Evolutionary conservation across 2,888 invertebrate species (phyloP).

Genomic region (Hesperia comma): DNA sequence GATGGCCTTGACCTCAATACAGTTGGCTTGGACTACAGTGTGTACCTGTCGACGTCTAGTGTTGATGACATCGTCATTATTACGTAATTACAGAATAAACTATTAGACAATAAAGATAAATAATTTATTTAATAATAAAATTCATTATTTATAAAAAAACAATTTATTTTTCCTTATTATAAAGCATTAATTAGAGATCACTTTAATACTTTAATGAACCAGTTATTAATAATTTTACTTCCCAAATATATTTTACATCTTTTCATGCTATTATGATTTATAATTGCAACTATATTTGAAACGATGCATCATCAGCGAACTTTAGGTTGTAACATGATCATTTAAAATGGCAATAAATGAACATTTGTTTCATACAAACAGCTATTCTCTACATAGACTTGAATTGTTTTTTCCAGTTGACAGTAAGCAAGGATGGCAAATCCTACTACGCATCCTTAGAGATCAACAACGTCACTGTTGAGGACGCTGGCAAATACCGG

Average conservation of each 20-base stretch:
- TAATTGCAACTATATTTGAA: too few relatives aligned
- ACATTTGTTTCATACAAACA: neutral
- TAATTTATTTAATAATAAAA: too few relatives aligned
- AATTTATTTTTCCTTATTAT: too few relatives aligned
- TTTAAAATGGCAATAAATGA: too few relatives aligned
- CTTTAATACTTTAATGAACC: too few relatives aligned
- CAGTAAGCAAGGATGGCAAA: slow-evolving; percentile 95
- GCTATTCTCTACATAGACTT: neutral
- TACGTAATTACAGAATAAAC: slow-evolving; percentile 32
- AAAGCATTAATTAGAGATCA: too few relatives aligned
- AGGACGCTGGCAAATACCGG: slow-evolving; percentile 98
- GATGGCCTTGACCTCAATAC: slow-evolving; percentile 78
- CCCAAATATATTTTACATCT: too few relatives aligned
- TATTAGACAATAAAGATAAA: neutral
- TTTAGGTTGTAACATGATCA: too few relatives aligned
- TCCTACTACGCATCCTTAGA: slow-evolving; percentile 96
- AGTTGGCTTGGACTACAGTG: slow-evolving; percentile 63
- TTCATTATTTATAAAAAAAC: too few relatives aligned
- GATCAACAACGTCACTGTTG: slow-evolving; percentile 97
- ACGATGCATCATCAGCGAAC: too few relatives aligned
- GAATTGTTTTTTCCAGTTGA: slow-evolving; percentile 84
- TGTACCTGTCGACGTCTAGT: slow-evolving; percentile 51
- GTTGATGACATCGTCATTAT: slow-evolving; percentile 26
- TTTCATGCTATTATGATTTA: too few relatives aligned
- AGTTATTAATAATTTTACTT: too few relatives aligned